These are phyloP conservation scores for Drosophila affinis DNA, from an alignment of 2,888 invertebrate genomes.

Conservation along the genomic window DNA sequence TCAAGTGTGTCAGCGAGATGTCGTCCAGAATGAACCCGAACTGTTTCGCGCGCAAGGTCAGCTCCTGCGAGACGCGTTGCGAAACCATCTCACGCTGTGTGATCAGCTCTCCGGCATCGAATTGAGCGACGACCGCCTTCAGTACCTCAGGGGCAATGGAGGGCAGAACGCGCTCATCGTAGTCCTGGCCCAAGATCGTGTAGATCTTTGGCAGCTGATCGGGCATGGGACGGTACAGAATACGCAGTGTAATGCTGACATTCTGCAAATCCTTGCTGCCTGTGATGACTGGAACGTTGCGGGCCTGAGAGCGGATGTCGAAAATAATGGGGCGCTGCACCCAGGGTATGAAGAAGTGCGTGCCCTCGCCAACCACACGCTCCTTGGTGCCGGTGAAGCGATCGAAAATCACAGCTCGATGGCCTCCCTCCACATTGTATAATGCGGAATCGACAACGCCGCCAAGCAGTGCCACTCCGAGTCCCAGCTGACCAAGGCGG, in stretches of 20 bases:
- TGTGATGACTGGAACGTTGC: slow-evolving; percentile 98
- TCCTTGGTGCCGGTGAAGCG: slow-evolving; percentile 97
- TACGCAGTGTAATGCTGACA: slow-evolving; percentile 99
- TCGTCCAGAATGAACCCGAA: slow-evolving; percentile 99
- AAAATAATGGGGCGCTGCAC: slow-evolving; percentile 99
- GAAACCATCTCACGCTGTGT: slow-evolving; percentile 97
- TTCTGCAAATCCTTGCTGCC: slow-evolving; percentile 99
- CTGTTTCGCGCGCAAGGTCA: slow-evolving; percentile 95
- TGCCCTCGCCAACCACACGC: slow-evolving; percentile 97
- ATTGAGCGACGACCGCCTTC: slow-evolving; percentile 99
- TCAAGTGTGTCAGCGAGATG: slow-evolving; percentile 99
- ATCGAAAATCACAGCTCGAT: slow-evolving; percentile 99
- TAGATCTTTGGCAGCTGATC: slow-evolving; percentile 97
- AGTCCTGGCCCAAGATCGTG: slow-evolving; percentile 97
- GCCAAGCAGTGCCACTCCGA: slow-evolving; percentile 95
- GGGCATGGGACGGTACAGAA: slow-evolving; percentile 97
- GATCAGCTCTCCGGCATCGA: slow-evolving; percentile 99
- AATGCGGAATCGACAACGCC: slow-evolving; percentile 98
- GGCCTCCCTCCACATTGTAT: slow-evolving; percentile 99
- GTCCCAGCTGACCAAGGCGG: slow-evolving; percentile 94
- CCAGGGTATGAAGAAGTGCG: slow-evolving; percentile 99
- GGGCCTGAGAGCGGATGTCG: slow-evolving; percentile 97
- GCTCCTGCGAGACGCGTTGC: slow-evolving; percentile 94
- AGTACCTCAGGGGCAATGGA: slow-evolving; percentile 99
- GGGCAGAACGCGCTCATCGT: slow-evolving; percentile 98